Conservation (phyloP, 2,888 invertebrate genomes). For the Diachrysia chrysitis region DNA sequence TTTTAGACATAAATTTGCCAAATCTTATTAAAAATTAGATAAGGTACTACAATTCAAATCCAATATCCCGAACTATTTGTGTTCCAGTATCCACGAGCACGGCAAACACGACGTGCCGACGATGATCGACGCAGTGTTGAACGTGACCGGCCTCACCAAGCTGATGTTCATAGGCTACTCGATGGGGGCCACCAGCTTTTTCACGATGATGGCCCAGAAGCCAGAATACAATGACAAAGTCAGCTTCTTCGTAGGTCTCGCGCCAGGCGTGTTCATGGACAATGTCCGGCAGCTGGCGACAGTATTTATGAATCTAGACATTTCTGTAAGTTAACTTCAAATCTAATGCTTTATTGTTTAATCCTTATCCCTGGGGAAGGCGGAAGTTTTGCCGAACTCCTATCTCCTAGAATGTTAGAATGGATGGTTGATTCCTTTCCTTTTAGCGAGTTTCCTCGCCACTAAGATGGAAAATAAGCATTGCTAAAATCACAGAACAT, state of each 20-base stretch:
- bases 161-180: slow-evolving; percentile 90
- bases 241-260: slow-evolving; percentile 85
- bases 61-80: neutral
- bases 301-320: slow-evolving; percentile 66
- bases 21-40: neutral
- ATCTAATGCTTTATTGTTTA: neutral
- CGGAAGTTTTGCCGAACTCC: no score
- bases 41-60: neutral
- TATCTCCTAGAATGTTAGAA: no score
- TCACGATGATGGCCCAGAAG: slow-evolving; percentile 87
- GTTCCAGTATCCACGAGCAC: slow-evolving; percentile 89
- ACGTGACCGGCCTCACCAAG: slow-evolving; percentile 77
- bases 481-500: no score
- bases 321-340: slow-evolving; percentile 68
- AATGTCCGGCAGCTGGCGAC: slow-evolving; percentile 67
- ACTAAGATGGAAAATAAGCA: no score
- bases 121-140: slow-evolving; percentile 86
- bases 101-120: slow-evolving; percentile 89
- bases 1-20: no score
- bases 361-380: neutral
- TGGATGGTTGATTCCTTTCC: no score
- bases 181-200: slow-evolving; percentile 88
- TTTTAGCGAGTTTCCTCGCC: no score
- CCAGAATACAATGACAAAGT: slow-evolving; percentile 89
- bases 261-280: slow-evolving; percentile 86